phyloP scores from a whole-genome alignment of 2,797 vertebrate species.

The Salarias fasciatus region DNA sequence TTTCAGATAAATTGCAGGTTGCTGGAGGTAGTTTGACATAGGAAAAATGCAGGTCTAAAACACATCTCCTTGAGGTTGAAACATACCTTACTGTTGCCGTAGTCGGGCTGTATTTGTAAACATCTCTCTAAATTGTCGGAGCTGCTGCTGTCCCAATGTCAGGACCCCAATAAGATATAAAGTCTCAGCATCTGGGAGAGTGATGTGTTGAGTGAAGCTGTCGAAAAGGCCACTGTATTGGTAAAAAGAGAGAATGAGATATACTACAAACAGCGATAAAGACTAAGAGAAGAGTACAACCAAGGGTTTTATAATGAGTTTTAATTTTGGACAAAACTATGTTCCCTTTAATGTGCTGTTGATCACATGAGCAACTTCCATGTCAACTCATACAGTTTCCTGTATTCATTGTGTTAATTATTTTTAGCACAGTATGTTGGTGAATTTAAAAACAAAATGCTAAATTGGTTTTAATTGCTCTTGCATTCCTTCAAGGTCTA shows the following conservation, averaged over 20 bases:
- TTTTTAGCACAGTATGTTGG: too few relatives aligned
- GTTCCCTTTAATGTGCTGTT: too few relatives aligned
- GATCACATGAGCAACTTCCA: too few relatives aligned
- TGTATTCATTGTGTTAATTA: too few relatives aligned
- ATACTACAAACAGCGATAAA: constrained; percentile 6
- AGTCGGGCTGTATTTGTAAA: constrained; percentile 8
- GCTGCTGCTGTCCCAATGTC: constrained; percentile 2
- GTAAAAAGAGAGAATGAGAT: too few relatives aligned
- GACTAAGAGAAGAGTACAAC: not conserved
- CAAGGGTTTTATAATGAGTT: not conserved
- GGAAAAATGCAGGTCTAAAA: constrained; percentile 25
- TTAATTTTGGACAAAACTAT: too few relatives aligned
- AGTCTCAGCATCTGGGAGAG: constrained; percentile 12
- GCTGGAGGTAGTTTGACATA: not conserved
- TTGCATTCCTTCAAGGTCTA: not conserved
- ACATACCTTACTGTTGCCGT: constrained; percentile 12
- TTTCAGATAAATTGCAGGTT: constrained; percentile 21
- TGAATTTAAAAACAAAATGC: too few relatives aligned
- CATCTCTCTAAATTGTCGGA: constrained; percentile 2
- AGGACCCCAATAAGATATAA: constrained; percentile 2
- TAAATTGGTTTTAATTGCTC: not conserved
- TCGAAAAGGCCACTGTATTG: too few relatives aligned
- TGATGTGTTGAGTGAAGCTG: too few relatives aligned
- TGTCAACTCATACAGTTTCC: too few relatives aligned
- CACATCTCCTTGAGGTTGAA: constrained; percentile 3